Evolutionary conservation across 2,113 vertebrate genomes (phyloP).

Genomic region (Tragelaphus scriptus): DNA sequence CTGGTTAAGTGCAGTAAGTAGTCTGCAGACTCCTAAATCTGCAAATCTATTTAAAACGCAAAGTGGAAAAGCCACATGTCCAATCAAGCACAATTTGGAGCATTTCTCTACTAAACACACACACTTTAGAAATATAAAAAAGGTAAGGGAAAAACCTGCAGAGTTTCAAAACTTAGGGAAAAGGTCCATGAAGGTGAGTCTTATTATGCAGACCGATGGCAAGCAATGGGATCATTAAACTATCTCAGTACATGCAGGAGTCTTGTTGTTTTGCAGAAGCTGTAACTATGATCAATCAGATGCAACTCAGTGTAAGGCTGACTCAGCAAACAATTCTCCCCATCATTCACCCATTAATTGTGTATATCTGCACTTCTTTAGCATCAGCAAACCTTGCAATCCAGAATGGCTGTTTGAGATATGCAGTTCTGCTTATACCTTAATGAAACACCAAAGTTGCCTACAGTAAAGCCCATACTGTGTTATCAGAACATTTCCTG

Average conservation of each 20-base stretch:
- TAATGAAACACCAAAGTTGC: neutral
- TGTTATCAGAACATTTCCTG: neutral
- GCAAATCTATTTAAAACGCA: slow-evolving; percentile 26
- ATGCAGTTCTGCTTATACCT: neutral
- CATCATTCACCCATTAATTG: neutral
- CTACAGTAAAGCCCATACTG: neutral
- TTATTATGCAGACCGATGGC: neutral
- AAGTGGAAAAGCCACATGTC: neutral
- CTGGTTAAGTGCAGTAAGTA: neutral
- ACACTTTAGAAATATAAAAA: slow-evolving; percentile 27
- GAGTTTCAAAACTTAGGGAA: slow-evolving; percentile 5
- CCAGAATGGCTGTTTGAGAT: neutral
- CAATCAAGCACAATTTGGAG: neutral
- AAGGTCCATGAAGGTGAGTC: neutral
- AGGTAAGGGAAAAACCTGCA: neutral
- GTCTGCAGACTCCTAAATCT: neutral
- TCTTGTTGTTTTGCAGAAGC: neutral
- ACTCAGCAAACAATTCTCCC: neutral
- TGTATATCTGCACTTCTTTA: neutral
- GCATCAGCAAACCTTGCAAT: neutral
- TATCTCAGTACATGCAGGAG: neutral
- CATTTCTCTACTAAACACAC: slow-evolving; percentile 8
- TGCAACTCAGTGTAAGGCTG: neutral
- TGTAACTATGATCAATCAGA: neutral
- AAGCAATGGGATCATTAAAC: neutral